Evolutionary conservation across 2,113 vertebrate genomes (phyloP), one percentile per base, ranked within the genome.

Genomic region (Nycticorax nycticorax): DNA sequence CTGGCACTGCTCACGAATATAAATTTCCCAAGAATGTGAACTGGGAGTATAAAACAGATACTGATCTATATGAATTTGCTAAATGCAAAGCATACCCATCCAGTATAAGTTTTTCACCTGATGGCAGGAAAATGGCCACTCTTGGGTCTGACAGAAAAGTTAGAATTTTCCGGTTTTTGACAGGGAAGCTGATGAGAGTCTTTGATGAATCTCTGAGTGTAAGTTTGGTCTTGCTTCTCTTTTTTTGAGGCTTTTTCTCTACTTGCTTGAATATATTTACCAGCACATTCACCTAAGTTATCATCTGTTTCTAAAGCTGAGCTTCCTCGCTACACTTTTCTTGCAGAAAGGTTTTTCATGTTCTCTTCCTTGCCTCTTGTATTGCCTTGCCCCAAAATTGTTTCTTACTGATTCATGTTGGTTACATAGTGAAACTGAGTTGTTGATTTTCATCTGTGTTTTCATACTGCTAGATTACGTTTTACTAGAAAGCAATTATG

Each of bases 11-110:
- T 18, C 98, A 98, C 4, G 99, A 99, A 66, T 99, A 99, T 96
- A 99, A 95, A 94, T 99, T 99, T 90, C 99, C 99, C 15, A 99
- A 97, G 97, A 98, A 99, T 30, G 98, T 99, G 88, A 96, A 98
- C 30, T 99, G 99, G 99, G 98, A 99, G 78, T 99, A 98, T 97
- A 99, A 99, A 98, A 99, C 99, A 1, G 99, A 99, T 96, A 99
- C 99, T 3, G 99, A 99, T 97, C 98, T 99, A 50, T 99, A 99
- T 80, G 99, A 99, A 96, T 99, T 99, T 97, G 99, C 99, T 56
- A 99, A 99, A 94, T 98, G 99, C 95, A 99, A 99, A 95, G 99
- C 99, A 7, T 99, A 99, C 77, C 99, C 99, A 78, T 99, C 99
- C 94, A 99, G 99, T 85, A 98, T 99, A 68, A 98, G 98, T 67